Base-by-base conservation (phyloP, 2,113 vertebrate species). In the Leuciscus idus region DNA sequence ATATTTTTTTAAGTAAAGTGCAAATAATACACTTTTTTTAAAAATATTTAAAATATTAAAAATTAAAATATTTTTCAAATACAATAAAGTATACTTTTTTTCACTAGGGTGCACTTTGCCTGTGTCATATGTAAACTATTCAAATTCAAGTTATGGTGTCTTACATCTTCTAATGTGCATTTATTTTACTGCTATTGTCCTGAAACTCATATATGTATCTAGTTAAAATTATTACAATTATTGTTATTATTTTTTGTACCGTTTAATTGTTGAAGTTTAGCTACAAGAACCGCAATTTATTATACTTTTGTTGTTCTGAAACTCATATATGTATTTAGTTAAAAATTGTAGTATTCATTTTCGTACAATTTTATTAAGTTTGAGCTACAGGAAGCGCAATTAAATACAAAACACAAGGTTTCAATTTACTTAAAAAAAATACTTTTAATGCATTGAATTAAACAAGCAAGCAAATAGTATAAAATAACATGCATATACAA, bases 401-500 rank as follows among this genome's bases (percentile, higher is more conserved):
- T 13, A 30, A 28, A 55, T 2, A 82, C 81, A 66, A 33, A 19
- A 81, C 12, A 15, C 33, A 62, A 30, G 23, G 28, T 64, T 81
- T 28, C 36, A 3, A n/a, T 81, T 64, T 66, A 48, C 8, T 6
- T 66, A 28, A 7, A 81, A 64, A 57, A 57, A 43, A 4, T n/a
- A 0, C 19, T 73, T 88, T 88, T 80, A 86, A 74, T 86, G 50
- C 50, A 64, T 15, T 88, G 1, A 30, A 23, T 48, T 36, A 81
- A 76, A 26, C 36, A 57, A 83, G 43, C 39, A 23, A 66, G 12
- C 10, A 48, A 23, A 46, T 1, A 66, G 1, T 61, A 39, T 55
- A 57, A 39, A 39, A 52, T 72, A 55, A 50, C 12, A 84, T 33
- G 84, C 66, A 86, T 82, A 86, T 55, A 85, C 72, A 83, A 85